Evolutionary conservation across 2,797 vertebrate genomes (phyloP).

Genomic region (Siniperca undulata): DNA sequence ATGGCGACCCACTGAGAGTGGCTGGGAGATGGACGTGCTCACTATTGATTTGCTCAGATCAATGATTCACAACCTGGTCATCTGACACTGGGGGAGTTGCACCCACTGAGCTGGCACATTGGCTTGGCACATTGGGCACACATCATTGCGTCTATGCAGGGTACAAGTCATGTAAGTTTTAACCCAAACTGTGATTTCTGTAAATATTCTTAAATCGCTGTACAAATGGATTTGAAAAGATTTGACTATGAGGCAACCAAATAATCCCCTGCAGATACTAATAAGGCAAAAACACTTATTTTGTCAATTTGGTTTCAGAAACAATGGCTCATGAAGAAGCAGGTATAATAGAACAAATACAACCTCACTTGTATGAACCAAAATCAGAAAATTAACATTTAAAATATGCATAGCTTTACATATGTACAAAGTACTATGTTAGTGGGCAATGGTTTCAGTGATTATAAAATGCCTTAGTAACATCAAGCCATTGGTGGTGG

Average conservation of each 20-base stretch:
- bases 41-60: slow-evolving; percentile 85
- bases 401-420: background rate
- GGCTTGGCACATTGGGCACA: slow-evolving; percentile 50
- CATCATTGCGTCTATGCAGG: slow-evolving; percentile 33
- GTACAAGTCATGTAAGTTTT: slow-evolving; percentile 36
- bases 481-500: slow-evolving; percentile 6
- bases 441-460: background rate
- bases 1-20: slow-evolving; percentile 76
- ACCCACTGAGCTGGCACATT: slow-evolving; percentile 68
- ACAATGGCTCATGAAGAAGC: background rate
- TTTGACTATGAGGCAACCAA: background rate
- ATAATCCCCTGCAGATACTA: background rate
- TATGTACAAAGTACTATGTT: background rate
- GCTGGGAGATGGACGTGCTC: slow-evolving; percentile 74
- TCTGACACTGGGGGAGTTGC: slow-evolving; percentile 69
- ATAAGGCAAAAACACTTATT: background rate
- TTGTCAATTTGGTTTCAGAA: background rate
- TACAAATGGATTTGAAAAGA: background rate
- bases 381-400: background rate
- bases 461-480: background rate
- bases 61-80: slow-evolving; percentile 85
- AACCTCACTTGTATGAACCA: background rate
- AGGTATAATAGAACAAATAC: background rate
- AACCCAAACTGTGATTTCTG: slow-evolving; percentile 28
- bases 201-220: slow-evolving; percentile 31